Conservation (phyloP, 1,140 invertebrate genomes). For the Drosophila grimshawi region DNA sequence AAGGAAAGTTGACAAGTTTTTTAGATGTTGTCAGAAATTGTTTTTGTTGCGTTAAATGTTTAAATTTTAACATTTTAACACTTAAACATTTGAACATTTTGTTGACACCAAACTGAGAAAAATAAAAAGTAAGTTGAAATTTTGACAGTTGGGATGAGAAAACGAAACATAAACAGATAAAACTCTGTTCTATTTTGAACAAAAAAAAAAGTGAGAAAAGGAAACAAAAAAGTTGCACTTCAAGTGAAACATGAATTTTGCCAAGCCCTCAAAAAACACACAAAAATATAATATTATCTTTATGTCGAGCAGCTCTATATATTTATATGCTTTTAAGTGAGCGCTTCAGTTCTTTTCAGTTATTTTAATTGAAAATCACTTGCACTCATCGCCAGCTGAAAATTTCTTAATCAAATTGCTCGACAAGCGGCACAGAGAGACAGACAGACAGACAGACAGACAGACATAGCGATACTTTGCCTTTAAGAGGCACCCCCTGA, state of each 20-base stretch:
- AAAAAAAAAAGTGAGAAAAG: too few species aligned
- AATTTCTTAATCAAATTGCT: conserved; percentile 47
- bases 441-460: not conserved
- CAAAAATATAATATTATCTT: too few species aligned
- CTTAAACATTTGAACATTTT: not conserved
- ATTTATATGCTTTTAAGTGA: not conserved
- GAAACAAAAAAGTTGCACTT: too few species aligned
- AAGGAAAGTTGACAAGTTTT: not conserved
- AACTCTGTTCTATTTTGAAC: too few species aligned
- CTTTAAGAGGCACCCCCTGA: conserved; percentile 30
- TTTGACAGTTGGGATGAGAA: not conserved
- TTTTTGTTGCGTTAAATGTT: not conserved
- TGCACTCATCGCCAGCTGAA: conserved; percentile 7
- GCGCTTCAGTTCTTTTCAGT: not conserved
- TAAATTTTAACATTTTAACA: too few species aligned
- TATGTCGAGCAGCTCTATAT: too few species aligned
- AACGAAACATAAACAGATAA: too few species aligned
- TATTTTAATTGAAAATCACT: conserved; percentile 27
- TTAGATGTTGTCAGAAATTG: not conserved
- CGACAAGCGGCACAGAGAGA: conserved; percentile 2
- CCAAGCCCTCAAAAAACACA: too few species aligned
- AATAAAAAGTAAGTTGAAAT: not conserved
- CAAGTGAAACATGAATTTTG: too few species aligned
- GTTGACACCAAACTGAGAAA: not conserved
- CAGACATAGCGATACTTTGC: conserved; percentile 29